A percentile compares a stretch with the other conserved stretches of the same genome.
Conservation (phyloP, 2,113 vertebrate species). For the Lates calcarifer region DNA sequence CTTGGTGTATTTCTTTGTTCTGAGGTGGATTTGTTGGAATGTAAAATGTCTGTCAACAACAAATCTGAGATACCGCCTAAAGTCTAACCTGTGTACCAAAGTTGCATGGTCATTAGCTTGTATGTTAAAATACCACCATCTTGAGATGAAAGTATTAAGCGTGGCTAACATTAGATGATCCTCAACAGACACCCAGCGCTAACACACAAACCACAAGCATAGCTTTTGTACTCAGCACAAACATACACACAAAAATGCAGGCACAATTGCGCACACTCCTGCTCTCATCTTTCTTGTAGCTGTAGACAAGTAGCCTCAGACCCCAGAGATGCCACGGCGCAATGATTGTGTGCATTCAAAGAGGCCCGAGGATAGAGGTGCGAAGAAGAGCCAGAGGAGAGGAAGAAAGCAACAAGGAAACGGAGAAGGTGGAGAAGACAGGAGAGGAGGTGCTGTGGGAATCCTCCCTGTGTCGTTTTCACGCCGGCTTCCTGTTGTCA, state of each 20-base stretch:
- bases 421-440: constrained; percentile 26
- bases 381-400: constrained; percentile 45
- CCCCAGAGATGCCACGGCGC: constrained; percentile 26
- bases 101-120: neutral
- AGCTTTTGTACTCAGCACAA: neutral
- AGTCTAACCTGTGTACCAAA: neutral
- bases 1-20: neutral
- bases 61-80: constrained; percentile 4
- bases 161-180: neutral
- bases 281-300: constrained; percentile 42
- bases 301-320: constrained; percentile 16
- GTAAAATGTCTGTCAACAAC: neutral
- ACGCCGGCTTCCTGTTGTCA: constrained; percentile 73
- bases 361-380: constrained; percentile 44
- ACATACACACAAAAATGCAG: neutral
- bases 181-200: neutral
- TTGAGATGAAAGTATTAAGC: neutral
- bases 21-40: constrained; percentile 11
- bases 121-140: neutral
- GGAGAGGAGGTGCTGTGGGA: constrained; percentile 60
- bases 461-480: constrained; percentile 65
- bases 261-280: neutral
- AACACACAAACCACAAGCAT: neutral
- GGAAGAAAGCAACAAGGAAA: constrained; percentile 38
- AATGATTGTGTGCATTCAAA: constrained; percentile 31